Conservation (phyloP, 1,140 invertebrate species). For the Sminthurides bifidus region DNA sequence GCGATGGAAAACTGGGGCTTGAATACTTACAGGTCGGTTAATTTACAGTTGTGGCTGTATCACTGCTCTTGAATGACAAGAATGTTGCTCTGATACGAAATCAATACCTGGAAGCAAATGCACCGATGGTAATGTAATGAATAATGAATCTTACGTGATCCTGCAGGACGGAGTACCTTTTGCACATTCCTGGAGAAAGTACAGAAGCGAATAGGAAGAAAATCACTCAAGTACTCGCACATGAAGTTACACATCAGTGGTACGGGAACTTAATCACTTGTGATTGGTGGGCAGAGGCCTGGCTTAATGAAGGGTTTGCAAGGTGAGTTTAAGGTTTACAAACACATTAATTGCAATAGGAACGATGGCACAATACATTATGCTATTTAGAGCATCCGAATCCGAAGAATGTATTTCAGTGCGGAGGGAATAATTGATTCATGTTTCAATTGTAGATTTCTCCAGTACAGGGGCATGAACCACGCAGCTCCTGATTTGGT, state of each 20-base stretch:
- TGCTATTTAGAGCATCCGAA: neutral
- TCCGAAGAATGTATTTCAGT: constrained; percentile 32
- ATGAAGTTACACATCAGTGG: constrained; percentile 40
- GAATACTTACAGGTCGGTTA: constrained; percentile 37
- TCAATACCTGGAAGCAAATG: constrained; percentile 32
- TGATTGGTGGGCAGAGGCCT: constrained; percentile 34
- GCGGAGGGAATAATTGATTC: constrained; percentile 43
- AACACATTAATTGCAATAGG: neutral
- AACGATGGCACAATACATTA: neutral
- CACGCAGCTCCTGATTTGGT: neutral
- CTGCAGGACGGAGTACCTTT: neutral
- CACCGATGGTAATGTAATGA: too few species aligned
- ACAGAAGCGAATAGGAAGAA: constrained; percentile 6
- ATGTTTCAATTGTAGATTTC: constrained; percentile 40
- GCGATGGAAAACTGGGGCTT: constrained; percentile 47
- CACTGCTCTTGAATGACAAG: neutral
- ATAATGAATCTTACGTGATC: neutral
- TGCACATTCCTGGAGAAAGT: neutral
- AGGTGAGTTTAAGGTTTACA: neutral
- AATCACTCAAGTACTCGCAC: constrained; percentile 4
- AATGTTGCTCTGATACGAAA: constrained; percentile 41
- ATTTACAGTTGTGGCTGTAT: neutral
- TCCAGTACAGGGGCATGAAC: neutral
- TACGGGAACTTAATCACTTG: constrained; percentile 49
- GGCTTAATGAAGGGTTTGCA: constrained; percentile 31